Conservation (phyloP, 2,888 invertebrate species). For the Ferdinandea cuprea region DNA sequence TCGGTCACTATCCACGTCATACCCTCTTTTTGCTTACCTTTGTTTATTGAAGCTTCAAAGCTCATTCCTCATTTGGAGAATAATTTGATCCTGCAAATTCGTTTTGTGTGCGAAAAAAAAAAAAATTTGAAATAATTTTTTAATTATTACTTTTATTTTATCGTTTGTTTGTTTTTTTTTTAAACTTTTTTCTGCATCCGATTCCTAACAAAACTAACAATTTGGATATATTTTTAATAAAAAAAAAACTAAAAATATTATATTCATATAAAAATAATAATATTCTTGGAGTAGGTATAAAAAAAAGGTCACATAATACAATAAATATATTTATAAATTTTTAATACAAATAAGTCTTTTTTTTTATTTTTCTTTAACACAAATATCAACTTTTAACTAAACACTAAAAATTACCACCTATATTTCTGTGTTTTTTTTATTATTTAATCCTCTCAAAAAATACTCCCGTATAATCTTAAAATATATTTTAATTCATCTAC, state of each 20-base stretch:
- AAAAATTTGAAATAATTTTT: constrained; percentile 25
- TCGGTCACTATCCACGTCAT: too few relatives aligned
- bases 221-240: constrained; percentile 23
- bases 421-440: too few relatives aligned
- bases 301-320: constrained; percentile 34
- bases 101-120: neutral
- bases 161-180: constrained; percentile 7
- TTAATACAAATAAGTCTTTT: neutral
- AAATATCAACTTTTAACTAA: constrained; percentile 5
- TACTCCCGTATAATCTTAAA: constrained; percentile 54
- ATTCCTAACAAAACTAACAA: constrained; percentile 46
- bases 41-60: too few relatives aligned
- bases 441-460: constrained; percentile 54
- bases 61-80: neutral
- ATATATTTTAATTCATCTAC: constrained; percentile 68
- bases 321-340: constrained; percentile 39
- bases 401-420: neutral
- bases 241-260: constrained; percentile 1
- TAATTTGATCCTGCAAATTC: neutral
- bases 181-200: constrained; percentile 21
- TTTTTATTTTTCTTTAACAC: neutral
- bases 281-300: constrained; percentile 29
- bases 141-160: constrained; percentile 37
- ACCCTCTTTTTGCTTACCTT: too few relatives aligned
- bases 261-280: constrained; percentile 5